phyloP scores from a whole-genome alignment of 1,140 invertebrate species.

The Calycopis cecrops region DNA sequence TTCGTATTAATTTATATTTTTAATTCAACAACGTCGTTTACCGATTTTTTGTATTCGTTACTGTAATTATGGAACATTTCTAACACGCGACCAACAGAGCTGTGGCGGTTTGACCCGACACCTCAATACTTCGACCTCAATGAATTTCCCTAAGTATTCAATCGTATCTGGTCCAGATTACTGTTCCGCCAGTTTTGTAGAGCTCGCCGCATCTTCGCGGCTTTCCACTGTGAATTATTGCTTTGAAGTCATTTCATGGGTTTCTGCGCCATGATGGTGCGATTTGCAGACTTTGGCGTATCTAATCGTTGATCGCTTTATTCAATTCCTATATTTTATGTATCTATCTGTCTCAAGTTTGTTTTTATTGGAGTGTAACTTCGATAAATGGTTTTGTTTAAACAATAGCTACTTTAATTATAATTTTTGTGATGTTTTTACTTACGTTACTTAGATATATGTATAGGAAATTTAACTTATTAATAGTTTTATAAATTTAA shows the following conservation, averaged over 20 bases:
- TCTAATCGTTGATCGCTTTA: conserved; percentile 4
- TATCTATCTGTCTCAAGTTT: background rate
- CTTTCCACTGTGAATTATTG: conserved; percentile 37
- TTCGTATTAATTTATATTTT: too few relatives aligned
- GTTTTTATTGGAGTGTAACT: background rate
- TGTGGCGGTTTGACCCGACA: background rate
- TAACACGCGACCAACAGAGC: too few relatives aligned
- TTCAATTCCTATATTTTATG: background rate
- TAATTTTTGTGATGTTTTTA: too few relatives aligned
- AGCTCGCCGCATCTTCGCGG: conserved; percentile 21
- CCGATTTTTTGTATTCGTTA: background rate
- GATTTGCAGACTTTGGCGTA: conserved; percentile 10
- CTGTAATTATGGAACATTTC: background rate
- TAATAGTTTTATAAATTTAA: too few relatives aligned
- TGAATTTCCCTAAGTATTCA: conserved; percentile 9
- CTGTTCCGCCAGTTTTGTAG: conserved; percentile 33
- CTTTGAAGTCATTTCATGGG: conserved; percentile 15
- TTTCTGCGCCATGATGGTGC: conserved; percentile 11
- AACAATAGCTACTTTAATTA: too few relatives aligned
- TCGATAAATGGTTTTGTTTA: background rate
- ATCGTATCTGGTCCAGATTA: conserved; percentile 32
- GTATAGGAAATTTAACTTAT: too few relatives aligned
- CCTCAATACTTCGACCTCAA: background rate
- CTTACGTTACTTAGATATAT: too few relatives aligned
- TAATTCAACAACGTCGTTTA: too few relatives aligned